These are phyloP conservation scores for Barbus barbus DNA, from an alignment of 2,113 vertebrate species.

Conservation along the genomic window DNA sequence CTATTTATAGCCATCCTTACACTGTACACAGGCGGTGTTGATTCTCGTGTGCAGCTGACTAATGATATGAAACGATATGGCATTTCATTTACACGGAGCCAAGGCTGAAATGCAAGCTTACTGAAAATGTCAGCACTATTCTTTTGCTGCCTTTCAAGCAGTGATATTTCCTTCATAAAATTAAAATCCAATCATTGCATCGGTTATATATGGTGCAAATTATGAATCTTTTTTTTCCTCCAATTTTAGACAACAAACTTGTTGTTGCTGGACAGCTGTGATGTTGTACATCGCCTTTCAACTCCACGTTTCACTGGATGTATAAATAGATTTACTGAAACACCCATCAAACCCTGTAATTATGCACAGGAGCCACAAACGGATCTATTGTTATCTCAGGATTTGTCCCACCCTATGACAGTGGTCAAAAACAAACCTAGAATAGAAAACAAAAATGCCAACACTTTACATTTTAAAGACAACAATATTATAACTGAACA, in stretches of 20 bases:
- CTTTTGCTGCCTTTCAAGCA: background rate
- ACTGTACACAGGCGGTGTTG: background rate
- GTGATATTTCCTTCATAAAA: constrained; percentile 6
- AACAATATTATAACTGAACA: background rate
- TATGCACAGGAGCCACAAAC: constrained; percentile 59
- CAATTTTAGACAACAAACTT: background rate
- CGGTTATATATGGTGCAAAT: background rate
- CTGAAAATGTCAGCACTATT: background rate
- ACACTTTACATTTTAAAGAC: constrained; percentile 21
- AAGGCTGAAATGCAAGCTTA: constrained; percentile 1
- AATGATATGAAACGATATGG: background rate
- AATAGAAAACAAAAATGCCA: constrained; percentile 46
- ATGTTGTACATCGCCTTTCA: background rate
- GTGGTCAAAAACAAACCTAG: constrained; percentile 18
- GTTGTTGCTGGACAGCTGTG: background rate
- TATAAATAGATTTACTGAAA: constrained; percentile 57
- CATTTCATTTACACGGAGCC: background rate
- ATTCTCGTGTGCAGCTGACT: background rate
- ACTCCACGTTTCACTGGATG: constrained; percentile 9
- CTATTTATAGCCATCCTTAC: background rate
- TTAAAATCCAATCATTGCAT: background rate
- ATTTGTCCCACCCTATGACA: constrained; percentile 44
- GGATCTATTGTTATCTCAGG: constrained; percentile 71
- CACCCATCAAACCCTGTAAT: constrained; percentile 68
- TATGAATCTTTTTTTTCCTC: background rate